Percentiles rank a stretch among this genome's conserved stretches.
Conservation (phyloP, 2,888 invertebrate genomes). For the Formica aserva region DNA sequence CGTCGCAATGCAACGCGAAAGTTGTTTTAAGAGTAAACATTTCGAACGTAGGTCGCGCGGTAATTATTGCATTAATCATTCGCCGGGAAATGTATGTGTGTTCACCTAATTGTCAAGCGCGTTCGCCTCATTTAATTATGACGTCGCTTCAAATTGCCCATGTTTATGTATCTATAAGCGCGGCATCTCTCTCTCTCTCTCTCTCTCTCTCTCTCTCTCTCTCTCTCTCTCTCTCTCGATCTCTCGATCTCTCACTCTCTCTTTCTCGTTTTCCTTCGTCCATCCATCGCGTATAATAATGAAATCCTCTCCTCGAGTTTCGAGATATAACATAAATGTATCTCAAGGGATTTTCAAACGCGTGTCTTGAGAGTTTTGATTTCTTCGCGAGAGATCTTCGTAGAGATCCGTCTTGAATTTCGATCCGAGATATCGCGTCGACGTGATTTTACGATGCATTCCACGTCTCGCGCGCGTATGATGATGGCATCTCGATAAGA, state of each 20-base stretch:
- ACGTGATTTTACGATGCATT: constrained; percentile 22
- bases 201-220: not conserved
- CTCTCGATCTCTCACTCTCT: too few species aligned
- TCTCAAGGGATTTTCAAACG: constrained; percentile 10
- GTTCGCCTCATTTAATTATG: constrained; percentile 54
- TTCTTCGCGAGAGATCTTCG: not conserved
- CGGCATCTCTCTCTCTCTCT: not conserved
- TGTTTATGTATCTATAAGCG: not conserved
- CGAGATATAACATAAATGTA: not conserved
- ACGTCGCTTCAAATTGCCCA: constrained; percentile 4
- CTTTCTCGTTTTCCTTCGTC: not conserved
- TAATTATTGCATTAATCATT: constrained; percentile 39
- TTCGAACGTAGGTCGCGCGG: not conserved
- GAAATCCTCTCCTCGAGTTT: not conserved
- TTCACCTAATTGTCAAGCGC: constrained; percentile 11
- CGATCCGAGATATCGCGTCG: not conserved
- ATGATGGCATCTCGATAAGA: constrained; percentile 34
- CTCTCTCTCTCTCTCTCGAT: too few species aligned
- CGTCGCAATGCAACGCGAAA: not conserved
- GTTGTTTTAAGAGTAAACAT: constrained; percentile 9
- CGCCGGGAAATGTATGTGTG: not conserved
- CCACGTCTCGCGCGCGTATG: constrained; percentile 13
- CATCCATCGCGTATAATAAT: constrained; percentile 42
- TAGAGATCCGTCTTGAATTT: constrained; percentile 15
- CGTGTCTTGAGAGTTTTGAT: constrained; percentile 20